phyloP scores from a whole-genome alignment of 1,140 invertebrate genomes.

The Ceratina japonica region DNA sequence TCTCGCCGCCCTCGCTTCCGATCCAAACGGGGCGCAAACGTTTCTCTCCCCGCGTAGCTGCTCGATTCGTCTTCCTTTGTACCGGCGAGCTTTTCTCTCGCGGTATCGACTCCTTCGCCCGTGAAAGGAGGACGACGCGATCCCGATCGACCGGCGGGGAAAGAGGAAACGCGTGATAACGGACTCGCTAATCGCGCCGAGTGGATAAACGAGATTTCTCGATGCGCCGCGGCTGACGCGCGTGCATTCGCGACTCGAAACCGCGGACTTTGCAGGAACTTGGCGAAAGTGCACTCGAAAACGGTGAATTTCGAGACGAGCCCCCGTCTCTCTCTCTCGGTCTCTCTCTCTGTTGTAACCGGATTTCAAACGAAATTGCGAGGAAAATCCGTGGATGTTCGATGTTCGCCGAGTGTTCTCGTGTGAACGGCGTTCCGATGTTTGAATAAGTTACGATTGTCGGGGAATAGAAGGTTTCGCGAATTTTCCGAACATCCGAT shows the following conservation, averaged over 20 bases:
- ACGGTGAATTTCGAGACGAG: constrained; percentile 1
- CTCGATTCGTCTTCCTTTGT: background rate
- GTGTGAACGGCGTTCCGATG: no score
- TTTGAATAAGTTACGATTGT: constrained; percentile 4
- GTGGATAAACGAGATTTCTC: constrained; percentile 19
- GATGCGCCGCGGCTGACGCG: background rate
- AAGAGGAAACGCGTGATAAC: background rate
- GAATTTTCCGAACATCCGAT: no score
- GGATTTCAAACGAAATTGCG: constrained; percentile 17
- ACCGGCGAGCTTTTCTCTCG: background rate
- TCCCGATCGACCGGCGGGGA: no score
- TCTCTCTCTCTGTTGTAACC: background rate
- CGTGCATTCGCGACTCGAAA: background rate
- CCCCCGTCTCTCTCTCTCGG: no score
- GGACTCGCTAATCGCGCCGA: background rate
- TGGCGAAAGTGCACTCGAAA: constrained; percentile 14
- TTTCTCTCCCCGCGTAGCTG: background rate
- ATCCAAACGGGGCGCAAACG: background rate
- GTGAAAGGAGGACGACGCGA: no score
- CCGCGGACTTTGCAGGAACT: constrained; percentile 12
- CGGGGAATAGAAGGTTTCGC: no score
- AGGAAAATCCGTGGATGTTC: constrained; percentile 2
- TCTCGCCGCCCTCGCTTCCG: background rate
- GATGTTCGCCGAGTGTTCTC: background rate
- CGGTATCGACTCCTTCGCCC: background rate